Evolutionary conservation across 2,888 invertebrate genomes (phyloP).

Genomic region (Oasisia sp.): DNA sequence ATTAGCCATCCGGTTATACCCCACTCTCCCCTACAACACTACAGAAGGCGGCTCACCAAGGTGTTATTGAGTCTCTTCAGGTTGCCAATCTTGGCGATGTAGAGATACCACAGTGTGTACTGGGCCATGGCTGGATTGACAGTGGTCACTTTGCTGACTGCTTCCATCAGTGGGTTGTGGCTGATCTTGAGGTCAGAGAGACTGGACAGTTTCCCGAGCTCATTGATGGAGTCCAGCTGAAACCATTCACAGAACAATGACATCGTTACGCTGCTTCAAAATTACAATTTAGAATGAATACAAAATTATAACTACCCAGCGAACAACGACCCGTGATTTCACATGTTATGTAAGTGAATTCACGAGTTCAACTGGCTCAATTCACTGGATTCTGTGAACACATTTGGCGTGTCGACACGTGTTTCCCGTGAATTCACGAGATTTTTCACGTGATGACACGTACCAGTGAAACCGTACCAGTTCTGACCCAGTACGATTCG

Average conservation of each 20-base stretch:
- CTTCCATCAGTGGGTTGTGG: constrained; percentile 68
- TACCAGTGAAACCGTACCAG: no score
- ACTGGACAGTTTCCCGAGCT: constrained; percentile 80
- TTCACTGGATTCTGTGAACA: no score
- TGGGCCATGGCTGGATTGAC: constrained; percentile 57
- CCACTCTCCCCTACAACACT: background rate
- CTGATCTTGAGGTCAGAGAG: constrained; percentile 77
- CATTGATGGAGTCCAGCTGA: constrained; percentile 80
- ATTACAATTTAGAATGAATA: background rate
- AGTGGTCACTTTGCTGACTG: constrained; percentile 75
- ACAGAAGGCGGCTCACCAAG: background rate
- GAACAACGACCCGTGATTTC: no score
- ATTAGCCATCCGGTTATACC: no score
- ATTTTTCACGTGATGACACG: no score
- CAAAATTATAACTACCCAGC: background rate
- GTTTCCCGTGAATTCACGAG: no score
- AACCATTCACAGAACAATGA: constrained; percentile 69
- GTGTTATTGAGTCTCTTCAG: constrained; percentile 69
- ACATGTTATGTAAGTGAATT: no score
- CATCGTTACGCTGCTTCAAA: background rate
- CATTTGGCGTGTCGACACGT: no score
- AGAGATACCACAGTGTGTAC: constrained; percentile 72
- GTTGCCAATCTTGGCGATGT: constrained; percentile 83
- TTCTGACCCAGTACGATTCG: no score
- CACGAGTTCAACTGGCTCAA: no score